These are phyloP conservation scores for Coccyzus lansbergi DNA, from an alignment of 2,797 vertebrate genomes.

Conservation along the genomic window DNA sequence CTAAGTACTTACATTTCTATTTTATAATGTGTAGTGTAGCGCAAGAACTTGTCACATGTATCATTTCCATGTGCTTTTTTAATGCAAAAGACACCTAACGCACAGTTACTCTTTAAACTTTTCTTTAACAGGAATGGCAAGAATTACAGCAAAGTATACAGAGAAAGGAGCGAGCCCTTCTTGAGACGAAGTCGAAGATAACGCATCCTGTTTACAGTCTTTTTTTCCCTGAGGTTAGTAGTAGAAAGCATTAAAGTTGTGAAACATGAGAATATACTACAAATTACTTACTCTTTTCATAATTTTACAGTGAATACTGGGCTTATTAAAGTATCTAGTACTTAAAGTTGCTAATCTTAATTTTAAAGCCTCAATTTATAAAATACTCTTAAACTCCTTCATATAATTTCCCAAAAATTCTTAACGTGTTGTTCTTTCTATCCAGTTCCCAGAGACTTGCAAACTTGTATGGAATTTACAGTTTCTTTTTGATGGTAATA, in stretches of 20 bases:
- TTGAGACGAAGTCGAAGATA: constrained; percentile 99
- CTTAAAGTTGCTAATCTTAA: not conserved
- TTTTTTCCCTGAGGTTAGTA: constrained; percentile 91
- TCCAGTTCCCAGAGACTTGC: not conserved
- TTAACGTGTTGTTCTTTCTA: not conserved
- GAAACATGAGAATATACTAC: not conserved
- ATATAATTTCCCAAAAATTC: not conserved
- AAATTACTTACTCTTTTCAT: not conserved
- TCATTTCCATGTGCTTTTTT: not conserved
- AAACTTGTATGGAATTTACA: not conserved
- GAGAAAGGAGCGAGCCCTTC: constrained; percentile 91
- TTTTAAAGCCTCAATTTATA: not conserved
- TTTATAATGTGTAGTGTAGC: not conserved
- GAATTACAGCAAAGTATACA: constrained; percentile 98
- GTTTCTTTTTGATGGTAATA: not conserved
- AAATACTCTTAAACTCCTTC: not conserved
- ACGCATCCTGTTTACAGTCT: constrained; percentile 96
- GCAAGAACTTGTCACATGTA: not conserved
- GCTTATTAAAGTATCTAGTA: not conserved
- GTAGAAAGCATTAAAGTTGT: not conserved
- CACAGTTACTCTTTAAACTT: constrained; percentile 21
- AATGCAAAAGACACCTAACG: not conserved
- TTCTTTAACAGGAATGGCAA: constrained; percentile 91
- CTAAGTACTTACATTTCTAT: not conserved
- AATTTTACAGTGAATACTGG: not conserved